Evolutionary conservation across 2,888 invertebrate genomes (phyloP), one percentile per base, ranked within the genome.

Genomic region (Drosophila neutralis): DNA sequence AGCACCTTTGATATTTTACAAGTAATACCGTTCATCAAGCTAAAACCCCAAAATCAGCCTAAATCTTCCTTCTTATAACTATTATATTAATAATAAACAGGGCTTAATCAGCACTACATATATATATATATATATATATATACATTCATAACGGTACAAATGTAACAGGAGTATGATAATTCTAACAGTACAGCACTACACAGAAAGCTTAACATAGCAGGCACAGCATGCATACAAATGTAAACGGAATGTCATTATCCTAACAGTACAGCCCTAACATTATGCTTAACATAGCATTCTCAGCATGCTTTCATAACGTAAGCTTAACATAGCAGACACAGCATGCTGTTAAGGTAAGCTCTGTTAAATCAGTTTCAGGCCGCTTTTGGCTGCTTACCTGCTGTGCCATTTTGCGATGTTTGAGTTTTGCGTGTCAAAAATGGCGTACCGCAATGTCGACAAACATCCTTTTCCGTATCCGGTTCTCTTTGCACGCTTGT

Each of bases 391-490:
- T 33, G 48, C 65, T 76, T 61, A 76, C 72, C 75, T 66, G 56
- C 40, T 52, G 29, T 29, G 29, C 70, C 66, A 33, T 82, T 82
- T 57, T 62, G 69, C 10, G 49, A 53, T 36, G 69, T 38, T 53
- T 64, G 72, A 42, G n/a, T 61, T 58, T 69, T 68, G 33, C 86
- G 74, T 27, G 35, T 52, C 29, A 71, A 68, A 69, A 53, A 88
- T 42, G 90, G 86, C 52, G 87, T 87, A 61, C 89, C 89, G 49
- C 90, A 86, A 51, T 90, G 75, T 49, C 58, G 69, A 67, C 86
- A 86, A n/a, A 65, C 58, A 68, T 69, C 74, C 63, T 48, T 27
- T 69, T 71, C 72, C 66, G 36, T 33, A 75, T 74, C 71, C 70
- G 51, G n/a, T n/a, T 38, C 27, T 13, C 38, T 33, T 49, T n/a